These are phyloP conservation scores for Heliconius cydno DNA, from an alignment of 2,888 invertebrate species.

Conservation along the genomic window DNA sequence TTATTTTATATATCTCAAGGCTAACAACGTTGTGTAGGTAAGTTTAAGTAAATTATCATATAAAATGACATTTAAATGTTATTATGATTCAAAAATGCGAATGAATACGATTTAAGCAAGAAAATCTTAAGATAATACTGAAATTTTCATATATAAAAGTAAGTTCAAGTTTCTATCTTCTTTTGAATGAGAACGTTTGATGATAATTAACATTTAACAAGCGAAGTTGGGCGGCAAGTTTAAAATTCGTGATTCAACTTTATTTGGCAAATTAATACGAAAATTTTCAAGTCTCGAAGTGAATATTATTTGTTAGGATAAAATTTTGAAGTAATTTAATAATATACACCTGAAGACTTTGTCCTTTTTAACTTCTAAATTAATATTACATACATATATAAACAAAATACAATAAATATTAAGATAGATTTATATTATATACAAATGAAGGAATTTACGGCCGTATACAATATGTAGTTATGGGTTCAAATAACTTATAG, in stretches of 20 bases:
- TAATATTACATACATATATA: not conserved
- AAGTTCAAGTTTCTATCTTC: slow-evolving; percentile 12
- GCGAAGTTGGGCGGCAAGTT: slow-evolving; percentile 73
- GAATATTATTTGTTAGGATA: slow-evolving; percentile 70
- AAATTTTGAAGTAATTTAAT: slow-evolving; percentile 52
- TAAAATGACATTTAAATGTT: not conserved
- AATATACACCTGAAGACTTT: slow-evolving; percentile 10
- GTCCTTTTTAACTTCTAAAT: not conserved
- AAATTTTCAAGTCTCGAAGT: slow-evolving; percentile 73
- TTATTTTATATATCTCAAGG: no score
- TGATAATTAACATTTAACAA: slow-evolving; percentile 77
- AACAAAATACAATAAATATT: no score
- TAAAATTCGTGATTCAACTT: slow-evolving; percentile 76
- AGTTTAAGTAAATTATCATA: no score
- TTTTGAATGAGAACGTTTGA: slow-evolving; percentile 28
- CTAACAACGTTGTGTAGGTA: no score
- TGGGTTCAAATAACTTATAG: no score
- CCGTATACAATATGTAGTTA: no score
- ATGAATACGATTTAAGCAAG: not conserved
- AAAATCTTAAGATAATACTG: slow-evolving; percentile 3
- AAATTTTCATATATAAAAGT: slow-evolving; percentile 19
- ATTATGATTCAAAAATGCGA: not conserved
- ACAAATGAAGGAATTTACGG: no score
- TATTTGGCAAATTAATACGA: slow-evolving; percentile 79
- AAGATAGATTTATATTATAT: no score